Percentiles rank a stretch among this genome's conserved stretches.
Evolutionary conservation across 2,797 vertebrate species (phyloP).

Genomic region (Anguilla marmorata): DNA sequence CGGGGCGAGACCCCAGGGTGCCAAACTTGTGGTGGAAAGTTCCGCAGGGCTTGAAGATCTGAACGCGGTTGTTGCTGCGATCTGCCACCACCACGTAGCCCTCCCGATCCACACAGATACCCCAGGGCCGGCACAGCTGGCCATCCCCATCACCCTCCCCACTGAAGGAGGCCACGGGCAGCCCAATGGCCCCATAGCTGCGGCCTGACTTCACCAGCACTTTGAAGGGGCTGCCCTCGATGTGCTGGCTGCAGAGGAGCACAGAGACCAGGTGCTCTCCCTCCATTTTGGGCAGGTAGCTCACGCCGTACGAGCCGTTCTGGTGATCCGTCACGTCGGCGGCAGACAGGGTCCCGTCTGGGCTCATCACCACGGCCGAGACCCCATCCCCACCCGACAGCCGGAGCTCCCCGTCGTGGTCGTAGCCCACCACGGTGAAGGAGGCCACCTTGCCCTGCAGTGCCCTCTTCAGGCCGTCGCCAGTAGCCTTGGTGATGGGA

Average conservation of each 20-base stretch:
- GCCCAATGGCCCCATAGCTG: slow-evolving; percentile 86
- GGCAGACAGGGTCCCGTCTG: slow-evolving; percentile 84
- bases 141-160: slow-evolving; percentile 90
- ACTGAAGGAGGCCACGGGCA: slow-evolving; percentile 85
- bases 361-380: slow-evolving; percentile 84
- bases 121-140: slow-evolving; percentile 97
- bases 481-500: slow-evolving; percentile 90
- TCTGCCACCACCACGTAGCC: slow-evolving; percentile 95
- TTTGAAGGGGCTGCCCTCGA: slow-evolving; percentile 96
- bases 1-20: slow-evolving; percentile 88
- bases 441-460: slow-evolving; percentile 90
- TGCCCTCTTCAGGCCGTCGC: slow-evolving; percentile 89
- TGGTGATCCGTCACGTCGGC: slow-evolving; percentile 90
- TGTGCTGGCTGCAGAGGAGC: slow-evolving; percentile 94
- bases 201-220: slow-evolving; percentile 90
- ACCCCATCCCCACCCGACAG: slow-evolving; percentile 89
- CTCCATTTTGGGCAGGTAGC: slow-evolving; percentile 89
- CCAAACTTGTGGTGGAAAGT: slow-evolving; percentile 97
- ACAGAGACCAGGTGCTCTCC: slow-evolving; percentile 94
- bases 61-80: slow-evolving; percentile 97
- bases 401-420: slow-evolving; percentile 91
- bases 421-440: slow-evolving; percentile 90
- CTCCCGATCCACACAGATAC: slow-evolving; percentile 94
- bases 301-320: slow-evolving; percentile 88
- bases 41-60: slow-evolving; percentile 96